phyloP scores from a whole-genome alignment of 2,888 invertebrate genomes.

The Ischnus inquisitorius region DNA sequence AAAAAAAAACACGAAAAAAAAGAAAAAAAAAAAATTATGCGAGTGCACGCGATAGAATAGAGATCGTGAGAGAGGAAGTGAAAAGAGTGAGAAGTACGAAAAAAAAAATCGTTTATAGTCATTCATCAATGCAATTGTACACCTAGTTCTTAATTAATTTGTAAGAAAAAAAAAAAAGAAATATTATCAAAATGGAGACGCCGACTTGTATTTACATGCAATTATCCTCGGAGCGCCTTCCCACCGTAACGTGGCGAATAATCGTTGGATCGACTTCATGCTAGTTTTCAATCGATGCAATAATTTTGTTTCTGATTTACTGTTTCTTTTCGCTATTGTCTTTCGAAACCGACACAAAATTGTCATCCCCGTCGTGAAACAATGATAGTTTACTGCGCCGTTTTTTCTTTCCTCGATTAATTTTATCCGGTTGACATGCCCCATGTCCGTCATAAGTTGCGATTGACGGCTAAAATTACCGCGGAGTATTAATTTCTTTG shows the following conservation, averaged over 20 bases:
- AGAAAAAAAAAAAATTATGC: slow-evolving; percentile 2
- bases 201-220: slow-evolving; percentile 69
- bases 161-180: slow-evolving; percentile 73
- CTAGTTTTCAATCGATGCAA: slow-evolving; percentile 17
- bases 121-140: slow-evolving; percentile 84
- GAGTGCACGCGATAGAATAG: slow-evolving; percentile 42
- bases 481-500: slow-evolving; percentile 61
- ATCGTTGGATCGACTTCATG: slow-evolving; percentile 25
- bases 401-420: slow-evolving; percentile 32
- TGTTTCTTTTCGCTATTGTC: no score
- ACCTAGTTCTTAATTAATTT: slow-evolving; percentile 81
- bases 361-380: slow-evolving; percentile 47
- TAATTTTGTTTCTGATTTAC: slow-evolving; percentile 28
- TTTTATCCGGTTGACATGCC: slow-evolving; percentile 33
- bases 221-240: slow-evolving; percentile 37
- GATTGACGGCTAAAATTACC: slow-evolving; percentile 50
- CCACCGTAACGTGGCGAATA: slow-evolving; percentile 24
- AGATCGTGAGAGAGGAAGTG: slow-evolving; percentile 57
- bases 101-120: slow-evolving; percentile 81
- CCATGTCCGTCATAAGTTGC: slow-evolving; percentile 44
- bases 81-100: slow-evolving; percentile 75
- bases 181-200: slow-evolving; percentile 57
- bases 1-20: no score
- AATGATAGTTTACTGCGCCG: background rate
- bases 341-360: slow-evolving; percentile 26